Conservation (phyloP, 2,113 vertebrate species). For the Zosterops borbonicus region DNA sequence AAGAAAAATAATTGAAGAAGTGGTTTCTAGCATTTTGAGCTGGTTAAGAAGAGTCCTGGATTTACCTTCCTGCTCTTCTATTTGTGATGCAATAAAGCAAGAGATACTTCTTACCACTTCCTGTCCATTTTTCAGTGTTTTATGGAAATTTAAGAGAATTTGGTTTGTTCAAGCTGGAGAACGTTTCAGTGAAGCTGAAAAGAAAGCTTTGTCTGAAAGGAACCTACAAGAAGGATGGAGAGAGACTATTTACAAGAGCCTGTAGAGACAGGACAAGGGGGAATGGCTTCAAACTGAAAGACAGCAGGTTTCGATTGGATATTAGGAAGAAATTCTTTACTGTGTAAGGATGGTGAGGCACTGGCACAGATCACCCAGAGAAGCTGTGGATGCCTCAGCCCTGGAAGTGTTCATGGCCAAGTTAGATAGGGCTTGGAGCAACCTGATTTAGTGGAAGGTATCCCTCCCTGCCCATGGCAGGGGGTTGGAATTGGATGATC, state of each 20-base stretch:
- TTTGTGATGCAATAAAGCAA: background rate
- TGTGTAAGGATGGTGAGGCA: background rate
- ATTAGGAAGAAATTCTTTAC: background rate
- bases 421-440: background rate
- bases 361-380: background rate
- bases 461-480: background rate
- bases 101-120: background rate
- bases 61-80: background rate
- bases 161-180: background rate
- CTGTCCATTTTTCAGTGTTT: background rate
- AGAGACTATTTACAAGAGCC: background rate
- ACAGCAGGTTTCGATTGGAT: background rate
- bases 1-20: background rate
- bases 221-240: background rate
- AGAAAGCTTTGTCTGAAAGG: background rate
- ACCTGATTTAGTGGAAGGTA: background rate
- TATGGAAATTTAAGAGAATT: background rate
- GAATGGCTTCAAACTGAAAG: background rate
- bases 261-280: background rate
- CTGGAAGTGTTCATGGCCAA: background rate
- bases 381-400: background rate
- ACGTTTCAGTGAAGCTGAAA: background rate
- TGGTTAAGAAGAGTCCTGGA: background rate
- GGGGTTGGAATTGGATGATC: background rate
- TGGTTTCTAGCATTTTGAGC: background rate